These are phyloP conservation scores for Macrotis lagotis DNA, from an alignment of 2,113 vertebrate species.

Conservation along the genomic window DNA sequence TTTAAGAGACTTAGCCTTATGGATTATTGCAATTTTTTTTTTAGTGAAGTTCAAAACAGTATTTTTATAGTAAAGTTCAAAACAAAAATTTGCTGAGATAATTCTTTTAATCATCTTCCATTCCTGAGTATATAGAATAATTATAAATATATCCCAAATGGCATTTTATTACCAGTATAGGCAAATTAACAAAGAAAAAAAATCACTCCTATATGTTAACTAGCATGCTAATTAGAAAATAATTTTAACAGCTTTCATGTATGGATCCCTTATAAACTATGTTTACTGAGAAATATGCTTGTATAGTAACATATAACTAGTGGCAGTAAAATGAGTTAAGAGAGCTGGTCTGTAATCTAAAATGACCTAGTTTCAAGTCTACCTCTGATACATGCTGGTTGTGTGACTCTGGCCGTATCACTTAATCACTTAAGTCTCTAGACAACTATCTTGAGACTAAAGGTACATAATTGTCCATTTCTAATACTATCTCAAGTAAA, in stretches of 20 bases:
- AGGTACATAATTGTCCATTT: background rate
- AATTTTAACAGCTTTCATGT: background rate
- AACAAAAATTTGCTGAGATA: slow-evolving; percentile 17
- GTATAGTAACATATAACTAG: background rate
- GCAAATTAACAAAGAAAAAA: slow-evolving; percentile 4
- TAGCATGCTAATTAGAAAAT: background rate
- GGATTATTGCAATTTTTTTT: slow-evolving; percentile 17
- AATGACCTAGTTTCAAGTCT: background rate
- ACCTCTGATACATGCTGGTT: background rate
- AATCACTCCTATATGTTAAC: slow-evolving; percentile 24
- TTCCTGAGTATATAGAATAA: slow-evolving; percentile 9
- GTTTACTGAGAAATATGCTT: background rate
- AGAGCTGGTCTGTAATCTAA: background rate
- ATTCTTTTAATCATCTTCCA: background rate
- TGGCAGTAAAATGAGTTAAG: background rate
- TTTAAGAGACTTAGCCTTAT: background rate
- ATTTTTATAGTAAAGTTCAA: slow-evolving; percentile 33
- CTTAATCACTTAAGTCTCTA: background rate
- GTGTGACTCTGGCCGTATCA: background rate
- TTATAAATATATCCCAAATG: background rate
- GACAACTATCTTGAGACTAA: background rate
- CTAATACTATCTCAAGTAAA: background rate
- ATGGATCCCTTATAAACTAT: background rate
- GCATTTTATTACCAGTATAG: slow-evolving; percentile 29
- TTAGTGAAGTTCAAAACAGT: too few relatives aligned